Evolutionary conservation across 2,888 invertebrate genomes (phyloP).

Genomic region (Drosophila rubida): DNA sequence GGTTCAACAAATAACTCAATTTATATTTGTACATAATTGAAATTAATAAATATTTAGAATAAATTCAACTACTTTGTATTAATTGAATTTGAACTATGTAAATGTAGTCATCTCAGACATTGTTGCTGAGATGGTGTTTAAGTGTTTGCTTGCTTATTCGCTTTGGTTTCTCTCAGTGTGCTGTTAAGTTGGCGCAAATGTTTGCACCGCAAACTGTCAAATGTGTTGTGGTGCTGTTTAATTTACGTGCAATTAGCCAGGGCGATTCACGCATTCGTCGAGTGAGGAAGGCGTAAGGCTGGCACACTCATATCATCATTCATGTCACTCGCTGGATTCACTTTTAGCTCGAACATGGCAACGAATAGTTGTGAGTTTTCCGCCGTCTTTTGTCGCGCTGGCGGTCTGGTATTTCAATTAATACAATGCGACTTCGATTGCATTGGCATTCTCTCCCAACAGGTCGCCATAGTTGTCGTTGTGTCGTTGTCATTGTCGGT

Average conservation of each 20-base stretch:
- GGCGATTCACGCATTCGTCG: constrained; percentile 7
- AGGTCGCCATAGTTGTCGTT: constrained; percentile 46
- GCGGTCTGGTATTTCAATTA: constrained; percentile 27
- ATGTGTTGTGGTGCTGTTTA: constrained; percentile 37
- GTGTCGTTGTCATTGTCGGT: constrained; percentile 51
- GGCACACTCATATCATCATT: constrained; percentile 13
- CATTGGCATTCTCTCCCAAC: constrained; percentile 28
- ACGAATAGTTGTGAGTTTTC: constrained; percentile 21
- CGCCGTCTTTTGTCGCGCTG: constrained; percentile 1
- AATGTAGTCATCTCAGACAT: too few species aligned
- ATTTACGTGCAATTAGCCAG: constrained; percentile 62
- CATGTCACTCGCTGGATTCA: constrained; percentile 5
- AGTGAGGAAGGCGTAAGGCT: constrained; percentile 1
- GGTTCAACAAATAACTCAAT: too few species aligned
- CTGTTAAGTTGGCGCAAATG: constrained; percentile 58
- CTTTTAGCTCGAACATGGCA: constrained; percentile 20
- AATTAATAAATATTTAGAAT: too few species aligned
- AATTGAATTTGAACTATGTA: too few species aligned
- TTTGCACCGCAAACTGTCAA: constrained; percentile 64
- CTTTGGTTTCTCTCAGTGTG: constrained; percentile 36
- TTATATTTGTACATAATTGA: too few species aligned
- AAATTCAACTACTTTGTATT: too few species aligned
- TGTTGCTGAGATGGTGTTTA: too few species aligned
- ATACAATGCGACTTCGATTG: constrained; percentile 20
- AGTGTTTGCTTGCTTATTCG: neutral